phyloP scores from a whole-genome alignment of 2,888 invertebrate species.

The Ormyrus labotus region DNA sequence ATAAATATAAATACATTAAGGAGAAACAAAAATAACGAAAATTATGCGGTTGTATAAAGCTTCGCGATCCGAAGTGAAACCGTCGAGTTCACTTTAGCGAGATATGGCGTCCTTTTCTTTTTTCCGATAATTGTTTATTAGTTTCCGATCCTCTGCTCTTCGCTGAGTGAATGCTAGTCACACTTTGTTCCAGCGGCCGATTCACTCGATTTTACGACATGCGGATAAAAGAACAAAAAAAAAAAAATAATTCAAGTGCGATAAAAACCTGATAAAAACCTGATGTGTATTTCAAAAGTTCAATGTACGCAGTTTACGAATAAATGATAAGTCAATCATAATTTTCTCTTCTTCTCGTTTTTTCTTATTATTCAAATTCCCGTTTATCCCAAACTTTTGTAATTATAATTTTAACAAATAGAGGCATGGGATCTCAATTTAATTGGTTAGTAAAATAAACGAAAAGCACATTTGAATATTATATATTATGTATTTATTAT shows the following conservation, averaged over 20 bases:
- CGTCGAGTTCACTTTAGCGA: neutral
- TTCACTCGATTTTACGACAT: conserved; percentile 21
- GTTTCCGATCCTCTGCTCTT: neutral
- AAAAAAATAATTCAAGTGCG: conserved; percentile 34
- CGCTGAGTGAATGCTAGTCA: conserved; percentile 10
- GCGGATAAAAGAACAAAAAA: neutral
- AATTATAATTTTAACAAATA: too few species aligned
- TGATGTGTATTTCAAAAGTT: conserved; percentile 58
- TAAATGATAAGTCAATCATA: conserved; percentile 55
- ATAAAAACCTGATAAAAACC: conserved; percentile 49
- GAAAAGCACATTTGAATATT: conserved; percentile 46
- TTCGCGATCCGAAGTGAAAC: conserved; percentile 31
- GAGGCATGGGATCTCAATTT: too few species aligned
- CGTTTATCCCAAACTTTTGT: too few species aligned
- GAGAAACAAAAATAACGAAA: conserved; percentile 11
- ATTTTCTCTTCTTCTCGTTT: neutral
- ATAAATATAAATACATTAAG: conserved; percentile 15
- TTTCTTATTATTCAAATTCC: neutral
- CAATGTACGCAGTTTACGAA: conserved; percentile 57
- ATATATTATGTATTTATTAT: conserved; percentile 63
- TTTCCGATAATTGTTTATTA: conserved; percentile 14
- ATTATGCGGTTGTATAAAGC: conserved; percentile 45
- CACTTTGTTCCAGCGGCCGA: conserved; percentile 38
- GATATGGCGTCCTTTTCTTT: neutral
- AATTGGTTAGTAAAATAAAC: neutral